Percentiles rank a stretch among this genome's conserved stretches.
Evolutionary conservation across 1,140 invertebrate species (phyloP).

Genomic region (Pachypeltis micranthus): DNA sequence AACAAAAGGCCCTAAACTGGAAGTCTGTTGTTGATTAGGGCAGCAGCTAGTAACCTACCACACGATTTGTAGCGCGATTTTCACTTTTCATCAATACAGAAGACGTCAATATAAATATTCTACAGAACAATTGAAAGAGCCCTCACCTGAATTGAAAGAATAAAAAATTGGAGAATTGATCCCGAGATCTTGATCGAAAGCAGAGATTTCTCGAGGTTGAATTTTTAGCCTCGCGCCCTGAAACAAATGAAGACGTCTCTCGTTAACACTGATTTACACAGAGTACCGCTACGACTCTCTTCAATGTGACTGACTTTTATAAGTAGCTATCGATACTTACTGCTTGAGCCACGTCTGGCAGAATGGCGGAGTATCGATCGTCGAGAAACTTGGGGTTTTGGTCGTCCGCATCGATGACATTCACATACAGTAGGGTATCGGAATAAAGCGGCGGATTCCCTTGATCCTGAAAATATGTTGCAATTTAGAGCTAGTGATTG

Average conservation of each 20-base stretch:
- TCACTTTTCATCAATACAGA: no score
- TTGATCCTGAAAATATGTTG: constrained; percentile 51
- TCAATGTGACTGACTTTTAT: neutral
- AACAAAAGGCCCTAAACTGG: no score
- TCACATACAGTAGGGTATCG: constrained; percentile 60
- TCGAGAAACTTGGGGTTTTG: constrained; percentile 73
- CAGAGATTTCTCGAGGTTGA: constrained; percentile 46
- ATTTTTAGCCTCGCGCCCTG: constrained; percentile 46
- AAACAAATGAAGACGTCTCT: constrained; percentile 21
- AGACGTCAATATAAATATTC: no score
- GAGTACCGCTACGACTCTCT: no score
- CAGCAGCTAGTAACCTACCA: no score
- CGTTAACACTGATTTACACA: no score
- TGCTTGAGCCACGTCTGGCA: constrained; percentile 48
- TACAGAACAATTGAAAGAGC: neutral
- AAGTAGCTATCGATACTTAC: constrained; percentile 33
- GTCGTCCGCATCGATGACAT: constrained; percentile 82
- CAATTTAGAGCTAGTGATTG: no score
- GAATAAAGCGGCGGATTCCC: constrained; percentile 62
- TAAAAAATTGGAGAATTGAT: constrained; percentile 65
- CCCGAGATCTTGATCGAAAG: constrained; percentile 66
- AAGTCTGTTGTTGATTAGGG: no score
- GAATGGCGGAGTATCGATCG: constrained; percentile 58
- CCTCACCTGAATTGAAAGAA: constrained; percentile 41
- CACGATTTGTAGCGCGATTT: no score